phyloP scores from a whole-genome alignment of 2,113 vertebrate species.

The Perca schrenkii region DNA sequence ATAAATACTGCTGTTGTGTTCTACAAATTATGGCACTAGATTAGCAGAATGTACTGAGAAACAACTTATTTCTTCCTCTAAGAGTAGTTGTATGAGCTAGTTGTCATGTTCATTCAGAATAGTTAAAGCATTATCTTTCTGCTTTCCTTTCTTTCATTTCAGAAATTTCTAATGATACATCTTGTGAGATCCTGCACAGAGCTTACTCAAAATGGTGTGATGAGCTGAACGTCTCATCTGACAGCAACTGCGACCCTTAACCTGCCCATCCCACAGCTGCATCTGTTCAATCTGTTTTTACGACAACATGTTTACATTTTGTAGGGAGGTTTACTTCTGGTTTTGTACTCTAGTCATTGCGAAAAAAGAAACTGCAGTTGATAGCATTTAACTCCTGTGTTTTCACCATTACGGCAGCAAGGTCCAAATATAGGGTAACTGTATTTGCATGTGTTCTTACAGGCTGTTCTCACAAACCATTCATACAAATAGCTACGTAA shows the following conservation, averaged over 20 bases:
- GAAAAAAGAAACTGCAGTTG: not conserved
- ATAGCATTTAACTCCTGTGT: not conserved
- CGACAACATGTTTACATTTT: constrained; percentile 4
- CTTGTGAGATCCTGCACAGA: constrained; percentile 78
- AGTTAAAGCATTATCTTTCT: not conserved
- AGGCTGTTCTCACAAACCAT: no score
- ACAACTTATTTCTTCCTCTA: not conserved
- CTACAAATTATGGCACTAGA: not conserved
- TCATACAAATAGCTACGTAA: no score
- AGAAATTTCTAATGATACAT: constrained; percentile 88
- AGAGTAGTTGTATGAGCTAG: not conserved
- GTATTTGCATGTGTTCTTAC: not conserved
- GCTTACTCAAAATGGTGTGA: constrained; percentile 82
- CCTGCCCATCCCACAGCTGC: not conserved
- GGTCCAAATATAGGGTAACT: no score
- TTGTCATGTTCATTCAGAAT: not conserved
- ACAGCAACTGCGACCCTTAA: constrained; percentile 31
- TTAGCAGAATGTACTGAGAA: not conserved
- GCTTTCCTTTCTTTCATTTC: constrained; percentile 50
- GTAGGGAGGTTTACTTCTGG: not conserved
- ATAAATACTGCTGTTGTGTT: not conserved
- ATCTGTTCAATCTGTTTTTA: not conserved
- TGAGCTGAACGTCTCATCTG: constrained; percentile 69
- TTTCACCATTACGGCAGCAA: not conserved
- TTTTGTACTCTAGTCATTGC: not conserved